Evolutionary conservation across 1,140 invertebrate species (phyloP).

Genomic region (Ceratoteleas bidentatus): DNA sequence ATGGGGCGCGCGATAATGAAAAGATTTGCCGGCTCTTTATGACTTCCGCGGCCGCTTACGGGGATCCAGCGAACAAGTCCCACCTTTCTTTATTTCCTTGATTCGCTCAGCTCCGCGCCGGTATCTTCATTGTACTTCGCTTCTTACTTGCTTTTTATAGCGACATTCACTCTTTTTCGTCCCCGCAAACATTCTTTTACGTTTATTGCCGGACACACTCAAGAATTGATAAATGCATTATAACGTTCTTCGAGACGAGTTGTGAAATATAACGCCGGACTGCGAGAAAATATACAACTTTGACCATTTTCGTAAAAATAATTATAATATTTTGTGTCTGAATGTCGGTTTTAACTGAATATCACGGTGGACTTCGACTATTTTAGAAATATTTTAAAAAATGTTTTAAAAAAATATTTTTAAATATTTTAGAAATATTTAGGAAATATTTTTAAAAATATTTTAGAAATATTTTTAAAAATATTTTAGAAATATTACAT

Average conservation of each 20-base stretch:
- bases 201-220: conserved; percentile 41
- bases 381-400: too few species aligned
- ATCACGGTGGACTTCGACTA: too few species aligned
- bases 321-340: too few species aligned
- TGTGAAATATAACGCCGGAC: conserved; percentile 32
- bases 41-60: conserved; percentile 74
- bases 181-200: conserved; percentile 46
- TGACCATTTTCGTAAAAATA: too few species aligned
- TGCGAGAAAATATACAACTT: too few species aligned
- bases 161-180: conserved; percentile 42
- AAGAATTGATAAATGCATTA: conserved; percentile 46
- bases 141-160: conserved; percentile 64
- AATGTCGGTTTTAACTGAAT: too few species aligned
- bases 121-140: conserved; percentile 45
- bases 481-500: too few species aligned
- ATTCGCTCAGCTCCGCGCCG: conserved; percentile 25
- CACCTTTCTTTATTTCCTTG: conserved; percentile 59
- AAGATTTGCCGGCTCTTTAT: conserved; percentile 80
- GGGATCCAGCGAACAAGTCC: conserved; percentile 49
- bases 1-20: conserved; percentile 79
- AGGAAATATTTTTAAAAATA: too few species aligned
- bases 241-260: conserved; percentile 12
- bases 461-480: too few species aligned
- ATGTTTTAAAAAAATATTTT: too few species aligned
- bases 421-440: too few species aligned